Conservation (phyloP, 92 coral and sea anemone genomes). For the Micromussa lordhowensis region DNA sequence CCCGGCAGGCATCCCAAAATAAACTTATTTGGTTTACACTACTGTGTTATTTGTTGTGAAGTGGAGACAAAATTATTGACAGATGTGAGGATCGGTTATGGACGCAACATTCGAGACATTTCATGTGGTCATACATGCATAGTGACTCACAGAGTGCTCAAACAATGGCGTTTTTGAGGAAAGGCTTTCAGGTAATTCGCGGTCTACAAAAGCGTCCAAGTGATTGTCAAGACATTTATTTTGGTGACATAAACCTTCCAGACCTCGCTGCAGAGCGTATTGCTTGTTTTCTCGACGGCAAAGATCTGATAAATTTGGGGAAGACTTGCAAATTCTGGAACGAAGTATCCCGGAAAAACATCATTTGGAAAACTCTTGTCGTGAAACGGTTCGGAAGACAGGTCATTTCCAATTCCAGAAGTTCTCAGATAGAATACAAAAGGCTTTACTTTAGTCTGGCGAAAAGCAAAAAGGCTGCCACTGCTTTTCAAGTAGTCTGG, state of each 20-base stretch:
- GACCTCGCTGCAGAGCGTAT: constrained; percentile 67
- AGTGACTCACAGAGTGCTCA: no score
- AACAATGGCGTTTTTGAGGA: constrained; percentile 11
- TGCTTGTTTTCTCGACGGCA: constrained; percentile 67
- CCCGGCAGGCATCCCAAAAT: no score
- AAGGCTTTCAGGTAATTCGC: neutral
- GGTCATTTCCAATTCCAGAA: neutral
- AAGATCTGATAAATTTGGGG: constrained; percentile 75
- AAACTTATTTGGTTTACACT: no score
- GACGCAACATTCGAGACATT: no score
- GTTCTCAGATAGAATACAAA: constrained; percentile 42
- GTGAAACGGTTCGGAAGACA: constrained; percentile 63
- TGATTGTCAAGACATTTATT: neutral
- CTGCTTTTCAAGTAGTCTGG: constrained; percentile 51
- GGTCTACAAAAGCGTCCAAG: neutral
- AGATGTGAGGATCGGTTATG: no score
- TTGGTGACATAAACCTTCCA: constrained; percentile 45
- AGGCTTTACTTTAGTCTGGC: constrained; percentile 68
- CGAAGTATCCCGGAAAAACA: constrained; percentile 45
- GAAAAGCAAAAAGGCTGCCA: constrained; percentile 57
- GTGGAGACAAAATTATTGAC: no score
- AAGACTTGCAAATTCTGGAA: constrained; percentile 77
- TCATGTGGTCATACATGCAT: no score
- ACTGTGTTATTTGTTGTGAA: no score
- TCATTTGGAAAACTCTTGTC: constrained; percentile 69